Conservation (phyloP, 1,140 invertebrate genomes). For the Bombus haemorrhoidalis region DNA sequence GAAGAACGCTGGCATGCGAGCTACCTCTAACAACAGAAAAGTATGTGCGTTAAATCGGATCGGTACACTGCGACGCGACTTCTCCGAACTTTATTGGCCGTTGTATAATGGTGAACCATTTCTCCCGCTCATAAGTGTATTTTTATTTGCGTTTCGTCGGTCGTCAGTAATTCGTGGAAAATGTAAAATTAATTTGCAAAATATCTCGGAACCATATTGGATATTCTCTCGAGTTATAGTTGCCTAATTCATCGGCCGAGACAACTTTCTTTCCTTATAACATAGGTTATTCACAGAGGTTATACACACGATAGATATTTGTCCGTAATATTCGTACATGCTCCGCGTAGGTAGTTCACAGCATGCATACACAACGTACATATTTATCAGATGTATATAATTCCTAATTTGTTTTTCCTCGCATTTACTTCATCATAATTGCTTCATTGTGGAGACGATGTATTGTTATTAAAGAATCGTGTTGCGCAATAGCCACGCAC, state of each 20-base stretch:
- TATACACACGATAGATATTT: no score
- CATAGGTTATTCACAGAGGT: no score
- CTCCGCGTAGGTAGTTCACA: no score
- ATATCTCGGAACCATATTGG: no score
- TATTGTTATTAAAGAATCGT: constrained; percentile 15
- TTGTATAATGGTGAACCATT: background rate
- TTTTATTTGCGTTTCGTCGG: background rate
- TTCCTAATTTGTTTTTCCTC: background rate
- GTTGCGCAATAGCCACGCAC: constrained; percentile 9
- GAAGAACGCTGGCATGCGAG: constrained; percentile 52
- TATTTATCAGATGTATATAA: background rate
- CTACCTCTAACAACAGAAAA: constrained; percentile 38
- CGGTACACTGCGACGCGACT: background rate
- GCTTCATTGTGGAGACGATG: background rate
- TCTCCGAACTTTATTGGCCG: constrained; percentile 11
- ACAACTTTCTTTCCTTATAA: no score
- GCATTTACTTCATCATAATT: background rate
- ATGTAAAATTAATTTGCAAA: background rate
- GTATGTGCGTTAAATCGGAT: constrained; percentile 23
- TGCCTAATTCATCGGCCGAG: no score
- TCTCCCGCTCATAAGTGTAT: background rate
- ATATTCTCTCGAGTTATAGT: no score
- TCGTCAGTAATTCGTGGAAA: background rate
- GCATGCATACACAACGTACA: no score
- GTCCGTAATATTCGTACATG: no score